Conservation (phyloP, 2,113 vertebrate genomes). For the Petromus typicus region DNA sequence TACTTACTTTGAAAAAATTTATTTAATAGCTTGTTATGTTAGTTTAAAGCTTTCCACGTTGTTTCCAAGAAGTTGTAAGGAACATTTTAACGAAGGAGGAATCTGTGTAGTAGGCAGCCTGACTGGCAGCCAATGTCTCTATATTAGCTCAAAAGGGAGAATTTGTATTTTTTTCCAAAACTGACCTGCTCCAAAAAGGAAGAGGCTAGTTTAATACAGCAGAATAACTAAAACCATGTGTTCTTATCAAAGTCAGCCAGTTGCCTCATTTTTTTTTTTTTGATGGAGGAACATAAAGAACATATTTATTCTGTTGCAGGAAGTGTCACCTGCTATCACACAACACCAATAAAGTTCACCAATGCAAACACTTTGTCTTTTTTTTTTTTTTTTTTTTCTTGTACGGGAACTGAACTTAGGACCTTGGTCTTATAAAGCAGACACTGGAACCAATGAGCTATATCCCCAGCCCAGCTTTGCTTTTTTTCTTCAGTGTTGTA, state of each 20-base stretch:
- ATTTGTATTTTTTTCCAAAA: slow-evolving; percentile 46
- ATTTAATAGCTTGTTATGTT: neutral
- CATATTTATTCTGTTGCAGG: neutral
- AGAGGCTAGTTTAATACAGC: neutral
- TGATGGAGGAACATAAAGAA: neutral
- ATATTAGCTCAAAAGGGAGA: neutral
- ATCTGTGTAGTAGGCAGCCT: slow-evolving; percentile 3
- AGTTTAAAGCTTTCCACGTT: neutral
- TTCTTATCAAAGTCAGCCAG: neutral
- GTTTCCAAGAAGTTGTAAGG: neutral
- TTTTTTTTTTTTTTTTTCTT: neutral
- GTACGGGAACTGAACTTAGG: too few relatives aligned
- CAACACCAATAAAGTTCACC: neutral
- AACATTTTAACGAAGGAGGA: neutral
- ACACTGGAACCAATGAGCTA: too few relatives aligned
- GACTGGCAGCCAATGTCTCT: neutral
- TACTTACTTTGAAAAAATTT: slow-evolving; percentile 18
- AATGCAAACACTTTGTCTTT: neutral
- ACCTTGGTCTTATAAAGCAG: too few relatives aligned
- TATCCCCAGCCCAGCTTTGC: neutral
- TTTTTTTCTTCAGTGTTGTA: neutral
- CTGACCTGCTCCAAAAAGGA: neutral
- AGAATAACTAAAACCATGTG: neutral
- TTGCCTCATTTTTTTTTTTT: too few relatives aligned
- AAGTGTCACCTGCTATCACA: neutral